Base-by-base conservation (phyloP, 2,888 invertebrate species). In the Coenonympha glycerion region DNA sequence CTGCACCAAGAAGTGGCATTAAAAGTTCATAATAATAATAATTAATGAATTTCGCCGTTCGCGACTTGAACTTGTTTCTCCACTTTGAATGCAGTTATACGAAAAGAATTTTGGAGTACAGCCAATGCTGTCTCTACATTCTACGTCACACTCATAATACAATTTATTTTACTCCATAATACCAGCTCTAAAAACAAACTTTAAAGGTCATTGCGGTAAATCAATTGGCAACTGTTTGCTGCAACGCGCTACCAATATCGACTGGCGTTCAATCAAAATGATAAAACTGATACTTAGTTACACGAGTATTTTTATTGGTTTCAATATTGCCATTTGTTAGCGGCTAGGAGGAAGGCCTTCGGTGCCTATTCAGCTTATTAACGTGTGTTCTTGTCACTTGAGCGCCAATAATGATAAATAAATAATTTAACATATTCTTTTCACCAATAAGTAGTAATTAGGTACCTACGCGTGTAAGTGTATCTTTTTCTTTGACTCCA, bases 341-440 rank as follows among this genome's bases (percentile, higher is more conserved):
- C 24, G 16, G 40, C 37, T 36, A 45, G 42, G 24, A 40, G 45
- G 55, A 63, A 73, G 74, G 63, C 73, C 78, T 76, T 76, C 74
- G 55, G 49, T 51, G 58, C 53, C 64, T 61, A 72, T 76, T 73
- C 61, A 70, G 69, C 72, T 76, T 59, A 72, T 74, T 73, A 70
- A 66, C 65, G 65, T 58, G 52, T 52, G 60, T 60, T 61, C 49
- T 59, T 58, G 60, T 61, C 63, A 68, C 58, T 63, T 65, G 63
- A 54, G 56, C 40, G 61, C 50, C 61, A 60, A 68, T 68, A 66
- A 64, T 48, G 60, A 59, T 16, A 9, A n/a, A n/a, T n/a, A n/a
- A n/a, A 33, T 66, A 65, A 69, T 63, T 66, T 47, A 53, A 44
- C 51, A 40, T 44, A 36, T n/a, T 42, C 33, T 30, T 21, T 19